Base-by-base conservation (phyloP, 1,140 invertebrate species). In the Drosophila pandora region DNA sequence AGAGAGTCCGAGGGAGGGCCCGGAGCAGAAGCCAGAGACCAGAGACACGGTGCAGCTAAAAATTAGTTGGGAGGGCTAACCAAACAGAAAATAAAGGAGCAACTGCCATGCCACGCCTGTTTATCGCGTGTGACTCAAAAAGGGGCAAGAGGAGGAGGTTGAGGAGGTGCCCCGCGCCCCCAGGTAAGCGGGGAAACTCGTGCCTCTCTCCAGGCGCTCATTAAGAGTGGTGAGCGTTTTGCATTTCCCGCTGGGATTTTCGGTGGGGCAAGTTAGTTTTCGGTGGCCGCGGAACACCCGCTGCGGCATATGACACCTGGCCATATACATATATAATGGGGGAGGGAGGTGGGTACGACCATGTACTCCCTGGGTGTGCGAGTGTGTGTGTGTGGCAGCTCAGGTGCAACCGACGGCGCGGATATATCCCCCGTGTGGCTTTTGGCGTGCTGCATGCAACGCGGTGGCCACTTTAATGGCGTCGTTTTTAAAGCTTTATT, bases 221-320 rank as follows among this genome's bases (percentile, higher is more conserved):
- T 87, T 87, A 87, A 76, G 80, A 37, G 72, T 37, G 70, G 74
- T 74, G 69, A 84, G 81, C 79, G 70, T 71, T 87, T 81, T 85
- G 78, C 82, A 78, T 78, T 83, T 64, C 76, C 83, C 83, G 83
- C 83, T 88, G 83, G 83, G 83, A 87, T 88, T 87, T 78, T 76
- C 54, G 64, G 34, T 58, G 60, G 45, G 52, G 55, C 53, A 28
- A 22, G 55, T 60, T 64, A 63, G 76, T 76, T 79, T 68, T 74
- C 70, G 62, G 62, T 64, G 58, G 73, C 67, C 70, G 47, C 17
- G 17, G 62, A 78, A 71, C 82, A 88, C 82, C 83, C 83, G 83
- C 83, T 79, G 83, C 72, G 76, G 63, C 83, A 79, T 64, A 83
- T 87, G 79, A 87, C 83, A 87, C 83, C 83, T 76, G 63, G 60